phyloP scores from a whole-genome alignment of 2,888 invertebrate species.

The Embidobia sp. region DNA sequence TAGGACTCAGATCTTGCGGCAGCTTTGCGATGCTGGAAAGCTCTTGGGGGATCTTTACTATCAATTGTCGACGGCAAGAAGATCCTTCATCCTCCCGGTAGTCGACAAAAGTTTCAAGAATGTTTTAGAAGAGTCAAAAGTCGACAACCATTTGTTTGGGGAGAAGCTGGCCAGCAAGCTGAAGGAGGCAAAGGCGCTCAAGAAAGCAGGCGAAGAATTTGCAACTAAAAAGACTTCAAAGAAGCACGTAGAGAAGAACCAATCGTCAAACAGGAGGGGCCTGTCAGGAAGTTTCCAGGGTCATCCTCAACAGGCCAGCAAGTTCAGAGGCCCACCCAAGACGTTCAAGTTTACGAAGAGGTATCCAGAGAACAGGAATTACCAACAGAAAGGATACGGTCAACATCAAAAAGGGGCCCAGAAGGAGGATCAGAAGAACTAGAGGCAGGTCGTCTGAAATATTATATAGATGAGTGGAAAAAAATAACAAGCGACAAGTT shows the following conservation, averaged over 20 bases:
- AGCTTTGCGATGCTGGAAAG: slow-evolving; percentile 23
- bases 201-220: slow-evolving; percentile 14
- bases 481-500: slow-evolving; percentile 13
- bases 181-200: slow-evolving; percentile 23
- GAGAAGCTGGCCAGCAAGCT: slow-evolving; percentile 17
- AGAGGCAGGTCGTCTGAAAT: slow-evolving; percentile 31
- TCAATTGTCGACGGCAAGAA: slow-evolving; percentile 16
- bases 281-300: slow-evolving; percentile 9
- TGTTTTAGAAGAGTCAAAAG: slow-evolving; percentile 21
- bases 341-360: slow-evolving; percentile 13
- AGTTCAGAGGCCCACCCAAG: slow-evolving; percentile 6
- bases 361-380: slow-evolving; percentile 4
- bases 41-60: slow-evolving; percentile 3
- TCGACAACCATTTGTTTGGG: slow-evolving; percentile 8
- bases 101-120: slow-evolving; percentile 22
- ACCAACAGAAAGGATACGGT: background rate
- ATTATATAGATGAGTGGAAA: slow-evolving; percentile 24
- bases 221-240: slow-evolving; percentile 7
- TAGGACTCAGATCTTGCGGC: background rate
- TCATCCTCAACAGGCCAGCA: slow-evolving; percentile 14
- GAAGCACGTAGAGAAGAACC: slow-evolving; percentile 3
- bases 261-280: slow-evolving; percentile 17
- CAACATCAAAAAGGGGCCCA: background rate
- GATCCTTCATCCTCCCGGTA: slow-evolving; percentile 23
- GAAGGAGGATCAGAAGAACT: slow-evolving; percentile 13